Evolutionary conservation across 2,797 vertebrate genomes (phyloP), one percentile per base, ranked within the genome.

Genomic region (Malurus leucopterus): DNA sequence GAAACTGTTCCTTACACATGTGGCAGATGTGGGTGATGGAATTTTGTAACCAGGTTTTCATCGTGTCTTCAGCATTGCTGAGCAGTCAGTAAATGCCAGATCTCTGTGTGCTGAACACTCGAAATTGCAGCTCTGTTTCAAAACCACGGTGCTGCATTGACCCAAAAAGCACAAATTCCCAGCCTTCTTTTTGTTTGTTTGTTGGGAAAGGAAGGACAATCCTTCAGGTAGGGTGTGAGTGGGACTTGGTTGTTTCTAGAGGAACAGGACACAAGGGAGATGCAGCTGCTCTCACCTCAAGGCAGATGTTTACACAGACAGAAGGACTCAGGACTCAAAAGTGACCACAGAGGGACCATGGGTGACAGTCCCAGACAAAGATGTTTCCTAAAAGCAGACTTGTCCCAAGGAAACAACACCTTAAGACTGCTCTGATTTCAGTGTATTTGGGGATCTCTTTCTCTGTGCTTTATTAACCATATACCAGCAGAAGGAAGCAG

Each of bases 81-180:
- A 58, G 47, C 21, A 54, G 44, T 21, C 0, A 0, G 14, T 3
- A 13, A 64, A 47, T 8, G 3, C 3, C 43, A 69, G 30, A 36
- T 32, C 4, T 78, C 50, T 65, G 32, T 32, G 23, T 32, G 54
- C 46, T 71, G 75, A 44, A 32, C 5, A 5, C 20, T 47, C 0
- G 0, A 40, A 75, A 24, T 5, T 44, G 18, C 21, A 64, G 11
- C 7, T 57, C 14, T 47, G 3, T 67, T 85, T 63, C 36, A 68
- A 90, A 91, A 38, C 8, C 0, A 0, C 27, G 22, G 19, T 50
- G 40, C 32, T 46, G 9, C 21, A 11, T 9, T 62, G 51, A 65
- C 9, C 9, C 27, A 27, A 75, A 78, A 86, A 49, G 38, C 30
- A 64, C 20, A 61, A 63, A 57, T 53, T 57, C n/a, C 26, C 15